Evolutionary conservation across 2,888 invertebrate species (phyloP).

Genomic region (Tetanocera ferruginea): DNA sequence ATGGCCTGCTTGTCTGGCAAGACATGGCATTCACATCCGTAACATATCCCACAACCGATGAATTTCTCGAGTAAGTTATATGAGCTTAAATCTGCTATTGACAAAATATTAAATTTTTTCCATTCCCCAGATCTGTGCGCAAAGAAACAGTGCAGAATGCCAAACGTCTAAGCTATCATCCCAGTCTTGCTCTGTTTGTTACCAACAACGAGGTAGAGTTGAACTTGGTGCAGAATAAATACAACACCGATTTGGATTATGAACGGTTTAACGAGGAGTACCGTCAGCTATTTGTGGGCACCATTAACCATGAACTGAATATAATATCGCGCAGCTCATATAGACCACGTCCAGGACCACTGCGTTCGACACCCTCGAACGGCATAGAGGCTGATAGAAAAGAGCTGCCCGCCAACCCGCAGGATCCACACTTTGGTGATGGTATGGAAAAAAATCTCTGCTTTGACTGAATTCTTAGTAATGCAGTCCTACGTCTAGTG

Average conservation of each 20-base stretch:
- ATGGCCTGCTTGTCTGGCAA: constrained; percentile 96
- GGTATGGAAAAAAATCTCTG: constrained; percentile 70
- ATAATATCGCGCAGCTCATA: constrained; percentile 59
- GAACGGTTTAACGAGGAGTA: constrained; percentile 81
- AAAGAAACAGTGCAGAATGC: constrained; percentile 87
- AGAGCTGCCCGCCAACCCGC: constrained; percentile 83
- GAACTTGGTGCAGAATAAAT: constrained; percentile 84
- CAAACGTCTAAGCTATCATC: constrained; percentile 84
- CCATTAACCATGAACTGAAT: constrained; percentile 76
- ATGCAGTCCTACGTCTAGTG: constrained; percentile 70
- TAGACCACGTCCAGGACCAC: constrained; percentile 66
- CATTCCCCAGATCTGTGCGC: constrained; percentile 74
- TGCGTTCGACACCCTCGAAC: constrained; percentile 93
- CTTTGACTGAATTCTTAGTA: not conserved
- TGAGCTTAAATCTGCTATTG: not conserved
- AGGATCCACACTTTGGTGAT: constrained; percentile 86
- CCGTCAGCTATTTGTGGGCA: constrained; percentile 83
- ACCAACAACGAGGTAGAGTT: constrained; percentile 97
- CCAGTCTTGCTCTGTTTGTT: constrained; percentile 89
- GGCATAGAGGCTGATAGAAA: constrained; percentile 81
- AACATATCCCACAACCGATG: constrained; percentile 84
- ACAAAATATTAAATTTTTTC: not conserved
- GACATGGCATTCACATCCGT: constrained; percentile 96
- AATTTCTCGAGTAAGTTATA: constrained; percentile 75
- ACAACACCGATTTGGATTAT: constrained; percentile 72